These are phyloP conservation scores for Paralichthys olivaceus DNA, from an alignment of 2,113 vertebrate genomes.

Conservation along the genomic window DNA sequence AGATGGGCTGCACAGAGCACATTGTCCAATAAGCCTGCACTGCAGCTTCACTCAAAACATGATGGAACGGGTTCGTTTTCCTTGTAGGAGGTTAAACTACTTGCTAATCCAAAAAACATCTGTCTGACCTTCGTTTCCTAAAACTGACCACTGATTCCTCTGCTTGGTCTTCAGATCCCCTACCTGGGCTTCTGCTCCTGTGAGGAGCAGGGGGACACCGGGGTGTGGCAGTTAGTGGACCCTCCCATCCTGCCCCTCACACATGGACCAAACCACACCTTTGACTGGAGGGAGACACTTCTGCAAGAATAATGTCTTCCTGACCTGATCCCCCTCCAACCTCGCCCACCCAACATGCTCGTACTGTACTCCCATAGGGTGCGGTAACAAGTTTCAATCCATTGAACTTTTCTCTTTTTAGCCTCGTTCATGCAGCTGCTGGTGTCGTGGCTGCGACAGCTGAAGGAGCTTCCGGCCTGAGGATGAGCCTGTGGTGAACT, in stretches of 20 bases:
- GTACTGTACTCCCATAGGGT: neutral
- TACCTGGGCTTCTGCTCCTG: slow-evolving; percentile 96
- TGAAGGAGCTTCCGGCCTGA: neutral
- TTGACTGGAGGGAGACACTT: slow-evolving; percentile 96
- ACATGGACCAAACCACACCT: slow-evolving; percentile 94
- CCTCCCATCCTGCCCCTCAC: slow-evolving; percentile 96
- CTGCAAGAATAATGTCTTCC: slow-evolving; percentile 84
- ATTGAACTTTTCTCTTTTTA: neutral
- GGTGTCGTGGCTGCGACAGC: neutral
- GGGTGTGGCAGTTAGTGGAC: slow-evolving; percentile 94
- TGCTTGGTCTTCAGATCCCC: slow-evolving; percentile 85
- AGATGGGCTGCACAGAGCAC: too few species aligned
- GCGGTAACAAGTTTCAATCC: neutral
- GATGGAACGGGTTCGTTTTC: too few species aligned
- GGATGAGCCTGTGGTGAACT: neutral
- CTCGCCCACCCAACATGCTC: neutral
- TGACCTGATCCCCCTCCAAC: neutral
- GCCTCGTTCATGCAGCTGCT: neutral
- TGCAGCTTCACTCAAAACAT: too few species aligned
- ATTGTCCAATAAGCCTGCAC: too few species aligned
- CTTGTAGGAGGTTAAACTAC: too few species aligned
- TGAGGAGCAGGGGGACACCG: slow-evolving; percentile 92
- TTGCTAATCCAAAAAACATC: too few species aligned
- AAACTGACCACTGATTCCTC: neutral
- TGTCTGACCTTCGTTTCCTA: too few species aligned